Base-by-base conservation (phyloP, 35 echinoderm and acorn worm genomes). In the Anneissia japonica region DNA sequence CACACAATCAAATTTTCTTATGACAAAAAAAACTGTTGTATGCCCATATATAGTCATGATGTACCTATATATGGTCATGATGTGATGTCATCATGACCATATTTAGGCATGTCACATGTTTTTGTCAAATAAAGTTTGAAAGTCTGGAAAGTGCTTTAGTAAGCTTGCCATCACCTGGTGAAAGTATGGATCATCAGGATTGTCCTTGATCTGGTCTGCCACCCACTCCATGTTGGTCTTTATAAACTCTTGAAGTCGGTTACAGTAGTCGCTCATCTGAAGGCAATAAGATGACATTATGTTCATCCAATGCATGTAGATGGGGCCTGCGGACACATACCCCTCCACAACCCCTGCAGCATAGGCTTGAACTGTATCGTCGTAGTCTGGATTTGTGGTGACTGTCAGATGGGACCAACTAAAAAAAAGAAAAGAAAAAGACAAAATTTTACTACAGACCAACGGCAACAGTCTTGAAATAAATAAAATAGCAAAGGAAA, bases 321-420 rank as follows among this genome's bases (percentile, higher is more conserved):
- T 93, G 83, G 74, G 82, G 17, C 77, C 46, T 3, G 92, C 46
- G 3, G 92, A 72, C 14, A 84, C 55, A 32, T 89, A 84, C 39
- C 92, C 92, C 73, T 93, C 92, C 0, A 89, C 83, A 0, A 93
- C 36, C 3, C 92, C 92, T 21, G 92, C 92, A 32, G 87, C 92
- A 76, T 93, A 93, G 30, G 92, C 83, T 46, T 93, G 92, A 39
- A 93, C 38, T 37, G 36, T 29, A 39, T 93, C 92, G 37, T 56
- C 41, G 34, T 86, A 93, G 6, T 75, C 39, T 17, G 76, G 75
- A 81, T 86, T 93, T 0, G 92, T 93, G 30, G 82, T 86, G 19
- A 93, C 87, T 40, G 87, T 93, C 32, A 93, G 84, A 77, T 93
- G 87, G 12, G 87, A 39, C 92, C 92, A 93, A 81, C 92, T 93